Conservation (phyloP, 2,797 vertebrate genomes). For the Phalloptychus januarius region DNA sequence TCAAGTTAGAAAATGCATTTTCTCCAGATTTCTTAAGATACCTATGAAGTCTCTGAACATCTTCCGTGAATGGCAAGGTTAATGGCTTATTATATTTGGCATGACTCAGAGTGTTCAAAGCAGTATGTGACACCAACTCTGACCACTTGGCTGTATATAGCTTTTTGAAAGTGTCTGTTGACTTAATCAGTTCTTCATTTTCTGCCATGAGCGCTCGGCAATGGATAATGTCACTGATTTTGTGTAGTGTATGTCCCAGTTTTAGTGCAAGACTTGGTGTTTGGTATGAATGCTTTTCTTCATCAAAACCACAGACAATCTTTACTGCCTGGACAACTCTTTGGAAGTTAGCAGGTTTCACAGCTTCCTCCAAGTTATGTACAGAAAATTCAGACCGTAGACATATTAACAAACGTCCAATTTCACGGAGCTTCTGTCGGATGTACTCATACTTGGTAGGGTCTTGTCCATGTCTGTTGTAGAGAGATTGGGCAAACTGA, state of each 20-base stretch:
- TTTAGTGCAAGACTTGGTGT: slow-evolving; percentile 49
- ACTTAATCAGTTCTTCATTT: slow-evolving; percentile 31
- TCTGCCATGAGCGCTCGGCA: slow-evolving; percentile 47
- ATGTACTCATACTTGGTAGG: slow-evolving; percentile 44
- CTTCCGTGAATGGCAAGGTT: slow-evolving; percentile 26
- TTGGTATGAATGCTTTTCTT: slow-evolving; percentile 20
- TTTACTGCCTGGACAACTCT: slow-evolving; percentile 43
- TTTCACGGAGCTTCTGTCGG: slow-evolving; percentile 39
- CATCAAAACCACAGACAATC: slow-evolving; percentile 40
- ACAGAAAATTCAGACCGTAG: slow-evolving; percentile 30
- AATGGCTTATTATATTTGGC: slow-evolving; percentile 30
- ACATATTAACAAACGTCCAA: slow-evolving; percentile 30
- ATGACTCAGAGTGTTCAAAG: slow-evolving; percentile 13
- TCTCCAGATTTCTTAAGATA: slow-evolving; percentile 20
- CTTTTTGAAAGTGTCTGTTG: slow-evolving; percentile 46
- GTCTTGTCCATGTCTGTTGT: slow-evolving; percentile 47
- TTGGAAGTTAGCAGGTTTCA: slow-evolving; percentile 43
- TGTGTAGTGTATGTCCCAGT: slow-evolving; percentile 41
- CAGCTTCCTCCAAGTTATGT: slow-evolving; percentile 37
- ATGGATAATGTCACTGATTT: slow-evolving; percentile 46
- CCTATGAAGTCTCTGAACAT: slow-evolving; percentile 22
- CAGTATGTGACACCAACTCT: slow-evolving; percentile 22
- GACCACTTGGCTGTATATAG: slow-evolving; percentile 37
- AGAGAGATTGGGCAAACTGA: slow-evolving; percentile 47
- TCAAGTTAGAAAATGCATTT: slow-evolving; percentile 5